Conservation (phyloP, 2,888 invertebrate genomes). For the Temnothorax ravouxi region DNA sequence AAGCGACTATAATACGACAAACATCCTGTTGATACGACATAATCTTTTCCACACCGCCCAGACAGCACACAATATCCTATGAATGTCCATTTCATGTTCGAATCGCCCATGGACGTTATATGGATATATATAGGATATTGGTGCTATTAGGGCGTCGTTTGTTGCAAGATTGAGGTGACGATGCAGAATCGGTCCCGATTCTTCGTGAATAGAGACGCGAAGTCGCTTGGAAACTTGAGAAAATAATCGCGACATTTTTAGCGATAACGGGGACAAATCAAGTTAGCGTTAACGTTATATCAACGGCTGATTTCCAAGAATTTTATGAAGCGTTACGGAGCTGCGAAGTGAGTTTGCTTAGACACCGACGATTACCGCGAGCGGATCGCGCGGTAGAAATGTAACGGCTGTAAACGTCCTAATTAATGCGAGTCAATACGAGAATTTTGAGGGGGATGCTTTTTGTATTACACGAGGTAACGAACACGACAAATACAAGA, state of each 20-base stretch:
- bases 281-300: conserved; percentile 3
- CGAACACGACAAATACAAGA: conserved; percentile 18
- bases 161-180: background rate
- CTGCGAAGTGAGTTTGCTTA: conserved; percentile 3
- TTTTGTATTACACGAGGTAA: conserved; percentile 36
- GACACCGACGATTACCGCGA: background rate
- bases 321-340: conserved; percentile 30
- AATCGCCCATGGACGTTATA: too few species aligned
- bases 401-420: conserved; percentile 41
- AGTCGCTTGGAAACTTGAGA: background rate
- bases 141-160: too few species aligned
- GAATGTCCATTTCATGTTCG: too few species aligned
- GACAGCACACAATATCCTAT: too few species aligned
- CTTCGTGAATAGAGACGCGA: background rate
- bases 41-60: background rate
- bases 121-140: too few species aligned
- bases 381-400: background rate
- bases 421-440: conserved; percentile 29
- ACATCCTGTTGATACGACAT: background rate
- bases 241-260: background rate
- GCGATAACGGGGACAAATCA: background rate
- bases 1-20: background rate
- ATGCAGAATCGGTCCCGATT: background rate
- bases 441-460: background rate
- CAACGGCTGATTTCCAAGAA: conserved; percentile 2